A percentile compares a stretch with the other conserved stretches of the same genome.
phyloP scores from a whole-genome alignment of 2,888 invertebrate genomes.

The Agonum fuliginosum region DNA sequence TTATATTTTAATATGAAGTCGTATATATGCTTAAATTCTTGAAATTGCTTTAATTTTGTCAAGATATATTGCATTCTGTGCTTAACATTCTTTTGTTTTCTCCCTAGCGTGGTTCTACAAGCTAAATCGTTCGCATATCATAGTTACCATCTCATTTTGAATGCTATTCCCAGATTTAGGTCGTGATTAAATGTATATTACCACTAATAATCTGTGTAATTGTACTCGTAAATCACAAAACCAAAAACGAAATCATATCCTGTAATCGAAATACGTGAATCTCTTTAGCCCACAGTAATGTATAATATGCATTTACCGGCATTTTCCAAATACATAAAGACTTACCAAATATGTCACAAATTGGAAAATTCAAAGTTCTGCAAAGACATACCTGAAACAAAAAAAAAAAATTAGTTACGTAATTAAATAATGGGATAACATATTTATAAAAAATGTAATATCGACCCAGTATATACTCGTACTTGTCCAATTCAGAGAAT shows the following conservation, averaged over 20 bases:
- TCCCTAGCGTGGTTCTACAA: background rate
- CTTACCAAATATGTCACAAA: background rate
- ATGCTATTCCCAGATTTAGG: conserved; percentile 19
- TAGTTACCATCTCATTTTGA: conserved; percentile 7
- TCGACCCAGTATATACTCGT: too few species aligned
- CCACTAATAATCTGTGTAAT: conserved; percentile 15
- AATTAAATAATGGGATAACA: too few species aligned
- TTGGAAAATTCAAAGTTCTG: background rate
- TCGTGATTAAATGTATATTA: conserved; percentile 27
- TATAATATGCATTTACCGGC: too few species aligned
- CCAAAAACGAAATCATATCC: background rate
- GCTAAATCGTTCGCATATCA: conserved; percentile 10
- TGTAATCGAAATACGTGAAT: background rate
- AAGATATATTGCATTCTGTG: conserved; percentile 5
- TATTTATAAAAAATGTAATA: too few species aligned
- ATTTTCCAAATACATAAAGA: too few species aligned
- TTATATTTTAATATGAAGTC: conserved; percentile 32
- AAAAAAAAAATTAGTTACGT: background rate
- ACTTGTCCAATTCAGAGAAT: too few species aligned
- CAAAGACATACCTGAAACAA: conserved; percentile 17
- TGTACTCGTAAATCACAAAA: conserved; percentile 4
- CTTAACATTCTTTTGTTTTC: conserved; percentile 12
- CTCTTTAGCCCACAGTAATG: too few species aligned
- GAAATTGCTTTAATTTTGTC: conserved; percentile 22
- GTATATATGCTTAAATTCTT: conserved; percentile 15